Base-by-base conservation (phyloP, 2,888 invertebrate genomes). In the Zygothrica quintamaculata region DNA sequence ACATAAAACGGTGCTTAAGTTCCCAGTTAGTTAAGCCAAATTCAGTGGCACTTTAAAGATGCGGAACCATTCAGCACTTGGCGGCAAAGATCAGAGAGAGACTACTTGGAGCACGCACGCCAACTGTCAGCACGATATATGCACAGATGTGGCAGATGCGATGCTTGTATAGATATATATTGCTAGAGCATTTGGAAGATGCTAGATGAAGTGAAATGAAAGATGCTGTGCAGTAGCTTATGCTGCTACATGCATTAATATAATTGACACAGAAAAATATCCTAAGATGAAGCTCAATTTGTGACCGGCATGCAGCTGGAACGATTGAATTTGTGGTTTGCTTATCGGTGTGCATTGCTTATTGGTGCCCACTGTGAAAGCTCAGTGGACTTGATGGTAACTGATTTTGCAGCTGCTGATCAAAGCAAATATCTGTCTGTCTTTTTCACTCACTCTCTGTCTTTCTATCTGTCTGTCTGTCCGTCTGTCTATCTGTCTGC, bases 231-330 rank as follows among this genome's bases (percentile, higher is more conserved):
- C 77, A 57, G 60, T 60, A 52, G 62, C 60, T 43, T 52, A 46
- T 39, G 58, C 51, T 66, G 77, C 70, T 52, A 74, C 75, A 79
- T 86, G 74, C 81, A 82, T 84, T 80, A 77, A 87, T 84, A 70
- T 82, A 86, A 87, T 88, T 88, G 88, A 88, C 88, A 88, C 72
- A 86, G 75, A 86, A 85, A 78, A 3, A 22, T n/a, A 22, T 55
- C 65, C 58, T 56, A 67, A 66, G 73, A 70, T 56, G 62, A 60
- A 56, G 74, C 77, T 77, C 81, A 84, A 81, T 80, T 70, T 71
- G 73, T 40, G 66, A 57, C 57, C 65, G 65, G 62, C 81, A 67
- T 68, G 84, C 78, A 70, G 74, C 74, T 65, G 55, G 9, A 29
- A 15, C 33, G 22, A 25, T 29, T 15, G 18, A 33, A 22, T 37